A percentile compares a stretch with the other conserved stretches of the same genome.
These are phyloP conservation scores for Steromphala cineraria DNA, from an alignment of 2,888 invertebrate genomes.

Conservation along the genomic window DNA sequence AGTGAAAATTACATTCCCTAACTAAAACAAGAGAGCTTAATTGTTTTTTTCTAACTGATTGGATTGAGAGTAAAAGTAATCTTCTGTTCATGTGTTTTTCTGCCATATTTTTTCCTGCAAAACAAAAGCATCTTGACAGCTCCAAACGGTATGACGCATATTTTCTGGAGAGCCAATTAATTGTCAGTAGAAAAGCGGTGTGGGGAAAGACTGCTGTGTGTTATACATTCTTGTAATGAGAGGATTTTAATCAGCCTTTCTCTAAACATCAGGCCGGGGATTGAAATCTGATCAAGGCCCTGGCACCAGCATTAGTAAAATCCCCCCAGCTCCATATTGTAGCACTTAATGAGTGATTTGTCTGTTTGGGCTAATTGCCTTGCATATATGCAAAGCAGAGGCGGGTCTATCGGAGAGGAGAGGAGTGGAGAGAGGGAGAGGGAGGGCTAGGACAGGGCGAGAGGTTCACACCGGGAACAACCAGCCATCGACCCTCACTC, in stretches of 20 bases:
- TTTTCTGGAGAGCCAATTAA: slow-evolving; percentile 22
- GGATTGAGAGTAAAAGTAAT: not conserved
- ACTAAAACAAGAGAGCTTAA: not conserved
- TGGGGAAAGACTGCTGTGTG: not conserved
- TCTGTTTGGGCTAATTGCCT: slow-evolving; percentile 35
- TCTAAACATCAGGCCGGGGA: slow-evolving; percentile 21
- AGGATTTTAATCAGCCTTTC: slow-evolving; percentile 24
- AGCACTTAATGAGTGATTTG: slow-evolving; percentile 42
- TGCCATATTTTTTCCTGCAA: slow-evolving; percentile 5
- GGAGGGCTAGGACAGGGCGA: not conserved
- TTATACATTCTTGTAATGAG: slow-evolving; percentile 29
- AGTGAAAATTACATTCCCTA: not conserved
- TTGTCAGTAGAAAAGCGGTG: slow-evolving; percentile 9
- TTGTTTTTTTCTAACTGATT: slow-evolving; percentile 17
- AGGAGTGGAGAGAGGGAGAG: not conserved
- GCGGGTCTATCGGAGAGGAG: not conserved
- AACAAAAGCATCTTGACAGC: slow-evolving; percentile 13
- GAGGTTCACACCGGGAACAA: not conserved
- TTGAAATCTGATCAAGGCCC: slow-evolving; percentile 28
- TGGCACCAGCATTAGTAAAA: not conserved
- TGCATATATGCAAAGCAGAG: slow-evolving; percentile 30
- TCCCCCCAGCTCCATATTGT: slow-evolving; percentile 32
- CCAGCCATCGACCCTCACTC: not conserved
- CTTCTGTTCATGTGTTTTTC: slow-evolving; percentile 5
- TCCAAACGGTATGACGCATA: slow-evolving; percentile 20